Base-by-base conservation (phyloP, 2,888 invertebrate genomes). In the Dysmachus trigonus region DNA sequence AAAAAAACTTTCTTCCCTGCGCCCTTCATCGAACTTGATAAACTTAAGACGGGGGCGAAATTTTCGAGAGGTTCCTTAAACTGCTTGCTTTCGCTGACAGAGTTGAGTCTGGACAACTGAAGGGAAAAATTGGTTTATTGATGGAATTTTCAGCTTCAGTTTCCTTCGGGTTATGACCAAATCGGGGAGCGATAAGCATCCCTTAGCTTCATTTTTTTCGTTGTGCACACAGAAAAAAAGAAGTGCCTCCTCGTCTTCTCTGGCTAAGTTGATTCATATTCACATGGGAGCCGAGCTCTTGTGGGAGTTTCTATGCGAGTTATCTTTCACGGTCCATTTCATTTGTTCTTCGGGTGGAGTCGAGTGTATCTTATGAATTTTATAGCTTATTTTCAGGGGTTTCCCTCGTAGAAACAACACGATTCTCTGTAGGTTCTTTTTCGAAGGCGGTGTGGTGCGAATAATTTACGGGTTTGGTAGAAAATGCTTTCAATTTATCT, bases 121-220 rank as follows among this genome's bases (percentile, higher is more conserved):
- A 76, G 76, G 76, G 38, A 76, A 76, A 76, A 76, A 76, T 76
- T 76, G 76, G 76, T 76, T 76, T 76, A 76, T 76, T 76, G 76
- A 76, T 76, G 35, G 76, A 76, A 35, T 76, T 76, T 35, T 76
- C 38, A 38, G 35, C 76, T 76, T 76, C 76, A 76, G 35, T 35
- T 76, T 76, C 33, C 41, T 22, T 38, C 35, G 35, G 76, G 33
- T 35, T 76, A 38, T 35, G 38, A 35, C 76, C 76, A 76, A 76
- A 35, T 76, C 38, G 76, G 38, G 13, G 41, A 27, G 10, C 76
- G 76, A 76, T 76, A 76, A 76, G 38, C 4, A 38, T 38, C 27
- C 33, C 27, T 15, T 10, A 35, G 74, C 22, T 7, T 76, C 38
- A 1, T 47, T 18, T 18, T 41, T 18, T n/a, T 15, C 38, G 10